phyloP scores from a whole-genome alignment of 2,797 vertebrate genomes.

The Premnoplex brunnescens region DNA sequence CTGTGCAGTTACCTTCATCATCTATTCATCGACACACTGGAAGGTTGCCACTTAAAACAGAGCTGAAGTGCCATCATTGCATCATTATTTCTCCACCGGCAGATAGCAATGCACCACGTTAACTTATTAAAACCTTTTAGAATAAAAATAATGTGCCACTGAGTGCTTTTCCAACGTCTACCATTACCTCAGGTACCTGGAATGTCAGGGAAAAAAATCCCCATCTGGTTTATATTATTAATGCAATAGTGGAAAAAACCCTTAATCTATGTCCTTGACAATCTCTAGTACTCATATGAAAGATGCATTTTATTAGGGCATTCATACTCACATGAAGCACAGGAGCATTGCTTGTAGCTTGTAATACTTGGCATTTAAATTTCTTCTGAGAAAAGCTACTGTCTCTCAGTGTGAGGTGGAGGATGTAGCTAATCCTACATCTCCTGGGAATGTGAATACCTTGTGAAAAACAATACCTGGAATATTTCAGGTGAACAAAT shows the following conservation, averaged over 20 bases:
- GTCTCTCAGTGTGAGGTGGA: neutral
- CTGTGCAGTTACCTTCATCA: slow-evolving; percentile 43
- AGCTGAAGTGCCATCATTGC: slow-evolving; percentile 31
- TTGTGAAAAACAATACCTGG: neutral
- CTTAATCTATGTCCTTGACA: slow-evolving; percentile 81
- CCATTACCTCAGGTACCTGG: slow-evolving; percentile 91
- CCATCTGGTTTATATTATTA: slow-evolving; percentile 93
- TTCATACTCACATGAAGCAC: slow-evolving; percentile 66
- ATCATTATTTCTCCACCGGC: slow-evolving; percentile 19
- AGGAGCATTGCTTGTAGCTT: slow-evolving; percentile 29
- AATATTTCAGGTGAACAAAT: neutral
- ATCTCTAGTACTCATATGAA: slow-evolving; percentile 80
- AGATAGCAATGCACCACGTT: slow-evolving; percentile 7
- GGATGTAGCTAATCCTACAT: neutral
- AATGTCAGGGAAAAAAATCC: slow-evolving; percentile 78
- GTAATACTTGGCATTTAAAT: neutral
- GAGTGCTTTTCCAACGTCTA: slow-evolving; percentile 69
- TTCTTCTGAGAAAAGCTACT: neutral
- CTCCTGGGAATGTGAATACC: neutral
- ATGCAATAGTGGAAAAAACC: slow-evolving; percentile 82
- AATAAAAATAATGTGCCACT: slow-evolving; percentile 75
- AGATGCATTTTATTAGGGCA: slow-evolving; percentile 81
- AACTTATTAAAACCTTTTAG: slow-evolving; percentile 45
- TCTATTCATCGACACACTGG: slow-evolving; percentile 57
- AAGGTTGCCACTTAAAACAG: slow-evolving; percentile 56